These are phyloP conservation scores for Noctilio leporinus DNA, from an alignment of 2,113 vertebrate genomes.

Conservation along the genomic window DNA sequence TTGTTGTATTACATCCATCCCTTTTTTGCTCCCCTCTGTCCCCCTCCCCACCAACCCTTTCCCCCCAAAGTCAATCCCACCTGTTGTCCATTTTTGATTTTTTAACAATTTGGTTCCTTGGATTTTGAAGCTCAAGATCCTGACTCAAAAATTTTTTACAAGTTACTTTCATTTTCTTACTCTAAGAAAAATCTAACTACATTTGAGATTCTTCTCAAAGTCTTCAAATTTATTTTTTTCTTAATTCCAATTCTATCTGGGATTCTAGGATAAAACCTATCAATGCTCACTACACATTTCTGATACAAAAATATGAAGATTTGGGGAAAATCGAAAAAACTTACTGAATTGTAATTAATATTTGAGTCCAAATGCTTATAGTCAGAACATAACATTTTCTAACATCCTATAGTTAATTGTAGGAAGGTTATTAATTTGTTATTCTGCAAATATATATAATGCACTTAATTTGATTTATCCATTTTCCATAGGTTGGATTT, in stretches of 20 bases:
- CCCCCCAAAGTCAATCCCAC: too few species aligned
- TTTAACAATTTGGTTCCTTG: neutral
- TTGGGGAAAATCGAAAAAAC: neutral
- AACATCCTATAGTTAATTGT: neutral
- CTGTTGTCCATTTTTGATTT: too few species aligned
- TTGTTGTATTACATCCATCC: too few species aligned
- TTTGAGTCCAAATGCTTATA: conserved; percentile 11
- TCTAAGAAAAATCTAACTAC: neutral
- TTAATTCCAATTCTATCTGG: neutral
- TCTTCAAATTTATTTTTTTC: neutral
- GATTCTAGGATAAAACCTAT: neutral
- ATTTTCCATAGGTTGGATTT: conserved; percentile 39
- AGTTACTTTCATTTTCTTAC: conserved; percentile 17
- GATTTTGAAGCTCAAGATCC: neutral
- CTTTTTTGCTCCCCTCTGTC: too few species aligned
- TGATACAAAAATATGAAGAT: neutral
- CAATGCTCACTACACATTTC: neutral
- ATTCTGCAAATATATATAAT: conserved; percentile 29
- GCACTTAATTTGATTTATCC: conserved; percentile 30
- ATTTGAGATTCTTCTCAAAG: neutral
- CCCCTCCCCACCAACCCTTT: too few species aligned
- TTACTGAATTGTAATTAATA: conserved; percentile 17
- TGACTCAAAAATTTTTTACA: neutral
- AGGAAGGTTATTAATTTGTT: conserved; percentile 36
- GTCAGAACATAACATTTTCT: conserved; percentile 30